Evolutionary conservation across 2,888 invertebrate genomes (phyloP).

Genomic region (Drosophila picticornis): DNA sequence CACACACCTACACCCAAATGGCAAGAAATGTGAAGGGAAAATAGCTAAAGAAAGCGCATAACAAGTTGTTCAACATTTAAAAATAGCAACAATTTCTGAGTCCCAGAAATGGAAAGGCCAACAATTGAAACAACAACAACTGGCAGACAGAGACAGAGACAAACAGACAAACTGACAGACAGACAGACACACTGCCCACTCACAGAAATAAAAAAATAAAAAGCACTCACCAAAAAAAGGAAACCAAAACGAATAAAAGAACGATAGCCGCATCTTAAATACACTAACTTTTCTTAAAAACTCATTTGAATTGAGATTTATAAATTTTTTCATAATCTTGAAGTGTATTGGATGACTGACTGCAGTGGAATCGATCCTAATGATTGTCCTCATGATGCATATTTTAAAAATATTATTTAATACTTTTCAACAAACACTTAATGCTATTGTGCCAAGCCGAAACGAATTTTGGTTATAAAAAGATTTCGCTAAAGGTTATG

Average conservation of each 20-base stretch:
- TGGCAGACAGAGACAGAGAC: conserved; percentile 1
- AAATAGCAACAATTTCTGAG: conserved; percentile 58
- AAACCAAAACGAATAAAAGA: not conserved
- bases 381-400: not conserved
- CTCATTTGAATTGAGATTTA: not conserved
- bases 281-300: not conserved
- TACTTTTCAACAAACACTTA: not conserved
- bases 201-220: conserved; percentile 30
- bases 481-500: not conserved
- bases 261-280: not conserved
- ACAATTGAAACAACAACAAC: conserved; percentile 1
- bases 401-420: not conserved
- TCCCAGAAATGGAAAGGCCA: conserved; percentile 40
- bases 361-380: not conserved
- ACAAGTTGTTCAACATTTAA: conserved; percentile 40
- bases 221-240: conserved; percentile 22
- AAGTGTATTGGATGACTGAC: not conserved
- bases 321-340: not conserved
- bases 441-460: no score
- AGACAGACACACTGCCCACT: conserved; percentile 26
- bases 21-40: conserved; percentile 1
- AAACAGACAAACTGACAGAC: conserved; percentile 23
- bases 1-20: not conserved
- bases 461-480: not conserved
- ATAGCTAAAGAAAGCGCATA: conserved; percentile 25